phyloP scores from a whole-genome alignment of 2,888 invertebrate genomes.

The Listrodromus nycthemerus region DNA sequence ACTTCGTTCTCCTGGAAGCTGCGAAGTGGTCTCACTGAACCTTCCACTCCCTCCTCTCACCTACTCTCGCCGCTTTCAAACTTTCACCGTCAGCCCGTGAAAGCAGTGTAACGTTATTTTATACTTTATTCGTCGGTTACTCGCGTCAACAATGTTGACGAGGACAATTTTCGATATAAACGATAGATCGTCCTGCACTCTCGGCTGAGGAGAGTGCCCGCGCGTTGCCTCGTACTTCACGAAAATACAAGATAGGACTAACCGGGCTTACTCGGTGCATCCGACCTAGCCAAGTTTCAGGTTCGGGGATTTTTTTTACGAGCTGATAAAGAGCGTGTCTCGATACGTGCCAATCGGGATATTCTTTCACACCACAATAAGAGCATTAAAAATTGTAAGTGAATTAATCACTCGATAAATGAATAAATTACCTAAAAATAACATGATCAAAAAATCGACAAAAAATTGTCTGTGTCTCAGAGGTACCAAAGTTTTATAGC shows the following conservation, averaged over 20 bases:
- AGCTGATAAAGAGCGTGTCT: no score
- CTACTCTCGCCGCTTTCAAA: neutral
- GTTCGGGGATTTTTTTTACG: no score
- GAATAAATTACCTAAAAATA: neutral
- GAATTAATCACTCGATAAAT: no score
- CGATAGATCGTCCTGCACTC: constrained; percentile 1
- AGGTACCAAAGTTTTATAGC: neutral
- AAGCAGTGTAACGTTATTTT: constrained; percentile 20
- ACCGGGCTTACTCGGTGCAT: no score
- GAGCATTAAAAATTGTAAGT: no score
- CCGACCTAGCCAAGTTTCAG: no score
- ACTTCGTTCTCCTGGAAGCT: constrained; percentile 47
- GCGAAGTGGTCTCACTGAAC: constrained; percentile 56
- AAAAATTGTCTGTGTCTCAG: no score
- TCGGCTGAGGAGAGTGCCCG: neutral
- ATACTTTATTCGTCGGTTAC: neutral
- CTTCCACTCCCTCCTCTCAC: constrained; percentile 21
- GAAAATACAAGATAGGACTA: no score
- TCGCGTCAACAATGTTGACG: constrained; percentile 10
- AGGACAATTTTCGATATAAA: neutral
- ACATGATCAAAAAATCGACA: no score
- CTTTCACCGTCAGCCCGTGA: neutral
- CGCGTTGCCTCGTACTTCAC: neutral
- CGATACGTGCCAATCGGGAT: no score
- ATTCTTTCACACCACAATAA: no score